Base-by-base conservation (phyloP, 1,140 invertebrate genomes). In the Amphibalanus amphitrite region DNA sequence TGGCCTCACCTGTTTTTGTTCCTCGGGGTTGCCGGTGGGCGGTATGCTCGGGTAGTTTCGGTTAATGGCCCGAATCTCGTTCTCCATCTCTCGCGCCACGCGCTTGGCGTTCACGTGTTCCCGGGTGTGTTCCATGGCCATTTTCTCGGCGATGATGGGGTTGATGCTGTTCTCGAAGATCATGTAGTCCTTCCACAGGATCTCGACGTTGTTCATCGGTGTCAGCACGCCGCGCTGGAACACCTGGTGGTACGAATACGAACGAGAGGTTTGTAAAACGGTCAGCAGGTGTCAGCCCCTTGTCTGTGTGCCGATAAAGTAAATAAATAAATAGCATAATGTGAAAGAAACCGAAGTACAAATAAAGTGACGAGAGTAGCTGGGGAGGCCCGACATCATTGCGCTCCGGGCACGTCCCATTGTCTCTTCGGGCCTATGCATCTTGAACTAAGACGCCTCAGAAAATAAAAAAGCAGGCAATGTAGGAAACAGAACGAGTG, bases 111-210 rank as follows among this genome's bases (percentile, higher is more conserved):
- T 98, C 93, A 97, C 98, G 79, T 98, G 98, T 76, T 99, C 97
- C 69, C 93, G 83, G 29, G 90, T 92, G 70, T 91, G 78, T 77
- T 96, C 93, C 78, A 91, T 89, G 47, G 90, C 91, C 88, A 95
- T 92, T 79, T 94, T 91, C 77, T 96, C 93, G 0, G 92, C 94
- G 76, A 99, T 96, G 73, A 98, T 93, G 40, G 91, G 90, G 84
- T 99, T 99, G 67, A 99, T 97, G 75, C 89, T 89, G 83, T 97
- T 89, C 78, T 95, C 91, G 76, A 93, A 93, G 0, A 88, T 84
- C 76, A 97, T 94, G 79, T 99, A 99, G 78, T 98, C 96, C 80
- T 97, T 98, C 97, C 97, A 99, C 29, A 99, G 82, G 40, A 90
- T 87, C 79, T 99, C 97, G 80, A 99, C 97, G 74, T 95, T 96